A percentile compares a stretch with the other conserved stretches of the same genome.
phyloP scores from a whole-genome alignment of 2,113 vertebrate genomes.

The Pimephales promelas region DNA sequence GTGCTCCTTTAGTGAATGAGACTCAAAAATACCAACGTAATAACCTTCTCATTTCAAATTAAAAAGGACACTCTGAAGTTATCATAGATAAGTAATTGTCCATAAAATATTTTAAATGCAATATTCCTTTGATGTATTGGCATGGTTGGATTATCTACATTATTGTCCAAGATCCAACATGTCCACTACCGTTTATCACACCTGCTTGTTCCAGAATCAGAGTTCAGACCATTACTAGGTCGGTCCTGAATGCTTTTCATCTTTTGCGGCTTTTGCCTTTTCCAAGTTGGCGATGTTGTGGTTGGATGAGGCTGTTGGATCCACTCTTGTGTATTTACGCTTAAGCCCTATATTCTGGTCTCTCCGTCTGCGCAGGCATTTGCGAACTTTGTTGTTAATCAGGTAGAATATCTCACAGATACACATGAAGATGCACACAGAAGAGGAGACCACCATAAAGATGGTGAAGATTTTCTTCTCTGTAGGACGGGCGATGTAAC shows the following conservation, averaged over 20 bases:
- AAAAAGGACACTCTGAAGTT: neutral
- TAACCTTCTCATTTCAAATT: neutral
- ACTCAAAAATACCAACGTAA: neutral
- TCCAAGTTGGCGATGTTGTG: conserved; percentile 63
- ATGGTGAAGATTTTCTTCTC: conserved; percentile 95
- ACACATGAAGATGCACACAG: conserved; percentile 84
- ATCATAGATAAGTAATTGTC: neutral
- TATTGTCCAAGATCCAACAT: neutral
- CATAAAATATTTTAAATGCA: neutral
- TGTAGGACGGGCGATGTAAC: conserved; percentile 86
- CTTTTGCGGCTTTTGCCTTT: conserved; percentile 20
- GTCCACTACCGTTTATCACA: neutral
- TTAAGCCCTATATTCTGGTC: neutral
- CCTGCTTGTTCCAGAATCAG: neutral
- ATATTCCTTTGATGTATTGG: neutral
- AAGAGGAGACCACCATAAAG: conserved; percentile 87
- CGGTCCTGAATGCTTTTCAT: neutral
- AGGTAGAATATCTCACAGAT: conserved; percentile 86
- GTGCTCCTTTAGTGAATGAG: conserved; percentile 30
- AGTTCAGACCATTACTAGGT: neutral
- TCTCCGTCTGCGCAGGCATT: conserved; percentile 51
- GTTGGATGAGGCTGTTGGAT: conserved; percentile 60
- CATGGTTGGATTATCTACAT: neutral
- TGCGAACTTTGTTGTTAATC: conserved; percentile 75
- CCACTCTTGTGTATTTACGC: conserved; percentile 42